These are phyloP conservation scores for Diadumene lineata DNA, from an alignment of 92 coral and sea anemone genomes.

Conservation along the genomic window DNA sequence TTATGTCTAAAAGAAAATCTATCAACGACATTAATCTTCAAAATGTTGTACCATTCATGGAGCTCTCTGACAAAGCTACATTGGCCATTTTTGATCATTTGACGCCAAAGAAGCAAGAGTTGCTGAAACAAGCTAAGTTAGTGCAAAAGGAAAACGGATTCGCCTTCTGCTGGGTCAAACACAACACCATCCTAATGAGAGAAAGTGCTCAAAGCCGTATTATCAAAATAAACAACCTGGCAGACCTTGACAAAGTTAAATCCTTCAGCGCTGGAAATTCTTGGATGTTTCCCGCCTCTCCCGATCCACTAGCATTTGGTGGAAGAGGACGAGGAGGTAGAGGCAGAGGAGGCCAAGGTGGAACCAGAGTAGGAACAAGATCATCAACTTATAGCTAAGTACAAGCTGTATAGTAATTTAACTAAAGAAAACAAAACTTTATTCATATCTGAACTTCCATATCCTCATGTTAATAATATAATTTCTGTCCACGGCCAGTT, in stretches of 20 bases:
- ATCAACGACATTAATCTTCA: no score
- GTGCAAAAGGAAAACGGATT: slow-evolving; percentile 32
- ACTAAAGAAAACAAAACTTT: no score
- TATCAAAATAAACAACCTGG: slow-evolving; percentile 34
- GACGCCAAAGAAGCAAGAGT: no score
- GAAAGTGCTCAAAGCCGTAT: slow-evolving; percentile 30
- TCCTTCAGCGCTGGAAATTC: slow-evolving; percentile 7
- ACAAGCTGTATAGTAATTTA: no score
- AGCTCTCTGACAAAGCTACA: slow-evolving; percentile 13
- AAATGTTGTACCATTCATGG: slow-evolving; percentile 32
- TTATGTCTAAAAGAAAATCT: no score
- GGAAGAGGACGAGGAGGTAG: slow-evolving; percentile 16
- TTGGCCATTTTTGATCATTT: no score
- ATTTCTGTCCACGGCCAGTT: no score
- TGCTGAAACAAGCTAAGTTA: slow-evolving; percentile 25
- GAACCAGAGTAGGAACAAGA: no score
- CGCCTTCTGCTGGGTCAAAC: slow-evolving; percentile 45
- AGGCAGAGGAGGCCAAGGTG: not conserved
- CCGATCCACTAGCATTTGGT: slow-evolving; percentile 4
- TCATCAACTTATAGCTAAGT: no score
- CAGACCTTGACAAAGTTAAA: no score
- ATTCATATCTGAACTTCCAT: no score
- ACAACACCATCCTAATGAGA: slow-evolving; percentile 31
- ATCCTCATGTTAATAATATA: no score
- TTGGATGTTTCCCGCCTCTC: slow-evolving; percentile 16